Percentiles rank a stretch among this genome's conserved stretches.
phyloP scores from a whole-genome alignment of 2,888 invertebrate genomes.

The Argyresthia albistria region DNA sequence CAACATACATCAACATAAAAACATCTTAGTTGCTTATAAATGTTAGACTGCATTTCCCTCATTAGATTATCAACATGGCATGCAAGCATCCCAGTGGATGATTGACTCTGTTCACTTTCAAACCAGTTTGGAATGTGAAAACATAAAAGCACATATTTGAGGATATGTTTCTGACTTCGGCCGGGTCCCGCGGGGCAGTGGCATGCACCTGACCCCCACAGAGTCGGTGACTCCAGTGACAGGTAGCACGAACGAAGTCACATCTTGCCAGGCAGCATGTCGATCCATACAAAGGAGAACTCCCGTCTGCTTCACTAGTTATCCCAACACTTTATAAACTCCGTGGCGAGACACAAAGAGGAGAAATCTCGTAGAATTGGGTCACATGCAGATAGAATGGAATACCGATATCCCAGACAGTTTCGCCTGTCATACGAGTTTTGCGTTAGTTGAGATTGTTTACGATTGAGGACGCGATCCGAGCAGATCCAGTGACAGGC shows the following conservation, averaged over 20 bases:
- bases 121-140: constrained; percentile 9
- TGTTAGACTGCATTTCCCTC: constrained; percentile 21
- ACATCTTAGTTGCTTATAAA: constrained; percentile 21
- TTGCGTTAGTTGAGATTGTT: too few relatives aligned
- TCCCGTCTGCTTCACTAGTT: too few relatives aligned
- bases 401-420: not conserved
- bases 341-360: constrained; percentile 46
- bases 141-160: constrained; percentile 8
- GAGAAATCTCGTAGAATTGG: constrained; percentile 67
- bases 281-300: not conserved
- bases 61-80: constrained; percentile 14
- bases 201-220: constrained; percentile 47
- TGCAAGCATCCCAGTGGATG: constrained; percentile 20
- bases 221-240: constrained; percentile 54
- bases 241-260: constrained; percentile 33
- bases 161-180: constrained; percentile 1
- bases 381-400: constrained; percentile 61
- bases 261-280: constrained; percentile 17
- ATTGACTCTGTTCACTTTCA: not conserved
- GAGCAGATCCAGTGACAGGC: not conserved
- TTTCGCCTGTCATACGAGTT: not conserved
- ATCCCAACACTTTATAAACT: constrained; percentile 8
- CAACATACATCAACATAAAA: constrained; percentile 27
- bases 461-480: not conserved
- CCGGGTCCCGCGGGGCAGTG: not conserved